Base-by-base conservation (phyloP, 2,888 invertebrate genomes). In the Callyntrura guangdongensis region DNA sequence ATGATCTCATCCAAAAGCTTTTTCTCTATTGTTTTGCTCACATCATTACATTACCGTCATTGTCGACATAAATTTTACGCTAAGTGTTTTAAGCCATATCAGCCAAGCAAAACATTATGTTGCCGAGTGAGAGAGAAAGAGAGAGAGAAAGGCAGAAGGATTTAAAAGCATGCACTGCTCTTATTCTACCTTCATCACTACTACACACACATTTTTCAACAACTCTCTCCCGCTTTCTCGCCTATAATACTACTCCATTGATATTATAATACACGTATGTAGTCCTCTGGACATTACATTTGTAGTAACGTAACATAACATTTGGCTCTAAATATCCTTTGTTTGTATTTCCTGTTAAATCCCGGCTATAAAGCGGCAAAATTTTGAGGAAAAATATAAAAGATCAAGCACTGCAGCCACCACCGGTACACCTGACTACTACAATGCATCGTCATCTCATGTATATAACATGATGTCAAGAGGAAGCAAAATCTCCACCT, bases 1-100 rank as follows among this genome's bases (percentile, higher is more conserved):
- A 83, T 83, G 83, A 67, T 83, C 64, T 47, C 36, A 83, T 83
- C 59, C 61, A 61, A 59, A 81, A 81, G 61, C 81, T 81, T 81
- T 81, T 61, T 17, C 81, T 59, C 81, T 81, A 81, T 81, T 81
- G 81, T 81, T 81, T 81, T 61, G 59, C 81, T 61, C 61, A 59
- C 61, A 81, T 61, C 81, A 81, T 81, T 61, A 36, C 81, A 81
- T 81, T 81, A 81, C 61, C 20, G 36, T 81, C 81, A 81, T 61
- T 59, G 81, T 81, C 81, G 81, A 36, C 81, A 61, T 81, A 81
- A 81, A 81, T 81, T 81, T 81, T 61, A 6, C 20, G 61, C 81
- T 81, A 81, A 81, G 81, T 81, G 81, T 81, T 81, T 81, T 81
- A 81, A 59, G 36, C 22, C 56, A 81, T 59, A 79, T 22, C 69